A percentile compares a stretch with the other conserved stretches of the same genome.
phyloP scores from a whole-genome alignment of 37 sponge, comb jelly and placozoan species.

The Axinella damicornis region DNA sequence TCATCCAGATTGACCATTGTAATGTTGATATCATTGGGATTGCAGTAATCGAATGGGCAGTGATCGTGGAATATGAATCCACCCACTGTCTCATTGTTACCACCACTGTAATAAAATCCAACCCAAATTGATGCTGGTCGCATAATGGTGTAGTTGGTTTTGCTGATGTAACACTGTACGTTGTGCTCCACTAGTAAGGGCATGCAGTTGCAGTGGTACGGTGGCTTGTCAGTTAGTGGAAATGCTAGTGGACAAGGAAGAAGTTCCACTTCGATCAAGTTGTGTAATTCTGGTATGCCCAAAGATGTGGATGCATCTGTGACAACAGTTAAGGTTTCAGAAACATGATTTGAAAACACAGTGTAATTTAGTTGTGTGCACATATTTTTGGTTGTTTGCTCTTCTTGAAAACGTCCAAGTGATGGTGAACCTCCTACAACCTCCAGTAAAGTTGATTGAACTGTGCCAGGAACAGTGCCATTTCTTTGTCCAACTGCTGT shows the following conservation, averaged over 20 bases:
- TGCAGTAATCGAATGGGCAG: conserved; percentile 1
- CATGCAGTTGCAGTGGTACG: background rate
- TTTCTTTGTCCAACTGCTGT: background rate
- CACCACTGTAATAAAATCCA: background rate
- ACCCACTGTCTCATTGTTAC: too few species aligned
- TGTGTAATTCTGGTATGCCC: background rate
- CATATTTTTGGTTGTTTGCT: background rate
- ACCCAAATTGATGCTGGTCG: background rate
- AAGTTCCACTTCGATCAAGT: background rate
- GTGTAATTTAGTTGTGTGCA: too few species aligned
- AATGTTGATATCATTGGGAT: background rate
- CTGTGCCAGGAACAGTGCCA: background rate
- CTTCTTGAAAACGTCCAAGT: background rate
- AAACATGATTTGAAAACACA: too few species aligned
- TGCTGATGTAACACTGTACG: background rate
- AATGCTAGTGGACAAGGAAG: background rate
- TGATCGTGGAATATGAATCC: background rate
- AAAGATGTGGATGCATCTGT: too few species aligned
- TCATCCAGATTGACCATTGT: background rate
- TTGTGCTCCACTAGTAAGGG: background rate
- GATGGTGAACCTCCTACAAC: too few species aligned
- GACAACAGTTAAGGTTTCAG: too few species aligned
- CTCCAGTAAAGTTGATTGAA: background rate
- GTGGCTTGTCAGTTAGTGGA: background rate
- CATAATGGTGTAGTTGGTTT: background rate